A percentile compares a stretch with the other conserved stretches of the same genome.
These are phyloP conservation scores for Vollenhovia emeryi DNA, from an alignment of 1,140 invertebrate species.

Conservation along the genomic window DNA sequence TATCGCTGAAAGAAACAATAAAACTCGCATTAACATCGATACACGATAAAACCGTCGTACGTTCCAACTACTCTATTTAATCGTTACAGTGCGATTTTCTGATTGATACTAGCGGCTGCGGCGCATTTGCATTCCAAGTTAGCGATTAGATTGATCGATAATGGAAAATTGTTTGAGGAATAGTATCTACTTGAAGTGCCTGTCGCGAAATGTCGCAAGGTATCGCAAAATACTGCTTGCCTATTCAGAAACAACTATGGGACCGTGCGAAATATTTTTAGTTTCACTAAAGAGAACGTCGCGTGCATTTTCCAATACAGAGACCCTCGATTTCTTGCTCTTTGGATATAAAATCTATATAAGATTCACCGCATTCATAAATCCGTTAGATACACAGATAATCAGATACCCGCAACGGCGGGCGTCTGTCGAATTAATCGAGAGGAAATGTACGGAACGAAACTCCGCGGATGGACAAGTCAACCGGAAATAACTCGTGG, in stretches of 20 bases:
- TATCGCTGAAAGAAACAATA: constrained; percentile 86
- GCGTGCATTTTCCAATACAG: not conserved
- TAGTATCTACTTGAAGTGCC: constrained; percentile 7
- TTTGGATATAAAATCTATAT: not conserved
- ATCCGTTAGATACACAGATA: not conserved
- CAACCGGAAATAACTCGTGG: constrained; percentile 22
- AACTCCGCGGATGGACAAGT: not conserved
- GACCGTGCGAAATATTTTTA: not conserved
- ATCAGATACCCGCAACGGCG: not conserved
- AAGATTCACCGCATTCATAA: constrained; percentile 1
- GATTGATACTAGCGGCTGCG: constrained; percentile 9
- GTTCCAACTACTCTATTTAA: constrained; percentile 31
- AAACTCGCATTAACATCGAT: not conserved
- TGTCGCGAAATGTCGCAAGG: not conserved
- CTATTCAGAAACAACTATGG: not conserved
- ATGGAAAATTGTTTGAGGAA: not conserved
- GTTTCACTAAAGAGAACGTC: not conserved
- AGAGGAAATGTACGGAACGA: constrained; percentile 8
- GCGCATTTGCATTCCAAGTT: not conserved
- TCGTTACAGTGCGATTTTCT: constrained; percentile 26
- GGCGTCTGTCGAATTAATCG: constrained; percentile 39
- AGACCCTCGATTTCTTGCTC: not conserved
- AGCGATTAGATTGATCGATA: constrained; percentile 18
- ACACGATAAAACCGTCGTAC: not conserved
- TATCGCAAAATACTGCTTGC: constrained; percentile 3